These are phyloP conservation scores for Gonioctena quinquepunctata DNA, from an alignment of 1,140 invertebrate species.

Conservation along the genomic window DNA sequence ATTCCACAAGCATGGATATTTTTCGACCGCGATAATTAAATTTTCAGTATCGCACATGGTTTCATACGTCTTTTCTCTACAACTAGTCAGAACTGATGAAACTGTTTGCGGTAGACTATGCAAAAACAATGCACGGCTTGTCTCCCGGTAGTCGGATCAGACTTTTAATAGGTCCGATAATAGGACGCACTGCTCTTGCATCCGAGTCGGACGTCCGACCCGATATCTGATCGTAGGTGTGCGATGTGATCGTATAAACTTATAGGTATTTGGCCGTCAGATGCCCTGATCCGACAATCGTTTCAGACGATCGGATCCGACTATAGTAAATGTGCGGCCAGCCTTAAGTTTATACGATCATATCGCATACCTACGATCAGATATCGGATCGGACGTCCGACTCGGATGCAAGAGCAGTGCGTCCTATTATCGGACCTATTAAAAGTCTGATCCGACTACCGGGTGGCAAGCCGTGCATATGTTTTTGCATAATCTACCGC, in stretches of 20 bases:
- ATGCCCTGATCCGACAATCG: no score
- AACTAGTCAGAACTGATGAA: not conserved
- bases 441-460: no score
- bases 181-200: not conserved
- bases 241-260: not conserved
- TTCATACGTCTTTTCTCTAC: not conserved
- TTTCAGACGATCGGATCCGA: no score
- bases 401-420: not conserved
- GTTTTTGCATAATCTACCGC: no score
- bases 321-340: no score
- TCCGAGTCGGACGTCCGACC: not conserved
- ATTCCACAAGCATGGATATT: conserved; percentile 9
- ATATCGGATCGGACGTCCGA: not conserved
- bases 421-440: no score
- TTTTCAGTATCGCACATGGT: conserved; percentile 10
- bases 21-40: conserved; percentile 9
- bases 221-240: not conserved
- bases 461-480: not conserved
- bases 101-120: not conserved
- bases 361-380: not conserved
- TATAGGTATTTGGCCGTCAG: not conserved
- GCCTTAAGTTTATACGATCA: not conserved
- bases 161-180: no score
- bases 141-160: no score
- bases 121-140: not conserved